These are phyloP conservation scores for Platysternon megacephalum DNA, from an alignment of 2,113 vertebrate species.

Conservation along the genomic window DNA sequence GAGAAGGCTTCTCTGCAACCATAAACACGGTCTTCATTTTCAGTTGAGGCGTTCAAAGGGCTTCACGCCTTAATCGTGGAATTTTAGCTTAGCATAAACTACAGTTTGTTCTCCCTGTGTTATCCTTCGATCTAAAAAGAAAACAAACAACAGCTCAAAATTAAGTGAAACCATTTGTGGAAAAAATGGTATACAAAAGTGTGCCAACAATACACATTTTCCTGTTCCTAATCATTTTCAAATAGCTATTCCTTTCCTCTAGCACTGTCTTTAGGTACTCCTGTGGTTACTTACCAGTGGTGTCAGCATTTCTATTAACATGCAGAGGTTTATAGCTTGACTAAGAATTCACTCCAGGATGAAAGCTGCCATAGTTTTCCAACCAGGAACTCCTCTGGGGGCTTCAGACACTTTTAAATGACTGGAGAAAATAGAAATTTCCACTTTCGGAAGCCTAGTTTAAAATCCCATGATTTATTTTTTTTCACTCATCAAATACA, in stretches of 20 bases:
- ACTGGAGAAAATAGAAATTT: background rate
- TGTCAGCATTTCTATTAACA: background rate
- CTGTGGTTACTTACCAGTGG: too few relatives aligned
- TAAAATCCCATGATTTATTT: background rate
- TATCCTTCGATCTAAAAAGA: background rate
- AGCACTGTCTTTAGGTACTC: background rate
- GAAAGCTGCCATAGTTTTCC: background rate
- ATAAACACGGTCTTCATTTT: constrained; percentile 94
- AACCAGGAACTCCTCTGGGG: background rate
- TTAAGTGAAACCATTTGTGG: background rate
- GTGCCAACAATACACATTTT: background rate
- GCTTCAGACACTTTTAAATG: background rate
- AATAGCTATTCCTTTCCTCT: background rate
- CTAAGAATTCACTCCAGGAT: background rate
- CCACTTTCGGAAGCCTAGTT: background rate
- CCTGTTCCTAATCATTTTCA: background rate
- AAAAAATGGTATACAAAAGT: background rate
- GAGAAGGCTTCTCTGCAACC: constrained; percentile 97
- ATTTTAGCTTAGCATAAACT: fast-evolving
- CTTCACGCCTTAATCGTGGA: fast-evolving
- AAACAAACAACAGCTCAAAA: fast-evolving
- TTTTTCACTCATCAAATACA: background rate
- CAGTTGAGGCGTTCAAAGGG: background rate
- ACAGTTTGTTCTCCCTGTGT: fast-evolving
- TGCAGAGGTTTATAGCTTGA: background rate